Evolutionary conservation across 2,888 invertebrate genomes (phyloP).

Genomic region (Idaea aversata): DNA sequence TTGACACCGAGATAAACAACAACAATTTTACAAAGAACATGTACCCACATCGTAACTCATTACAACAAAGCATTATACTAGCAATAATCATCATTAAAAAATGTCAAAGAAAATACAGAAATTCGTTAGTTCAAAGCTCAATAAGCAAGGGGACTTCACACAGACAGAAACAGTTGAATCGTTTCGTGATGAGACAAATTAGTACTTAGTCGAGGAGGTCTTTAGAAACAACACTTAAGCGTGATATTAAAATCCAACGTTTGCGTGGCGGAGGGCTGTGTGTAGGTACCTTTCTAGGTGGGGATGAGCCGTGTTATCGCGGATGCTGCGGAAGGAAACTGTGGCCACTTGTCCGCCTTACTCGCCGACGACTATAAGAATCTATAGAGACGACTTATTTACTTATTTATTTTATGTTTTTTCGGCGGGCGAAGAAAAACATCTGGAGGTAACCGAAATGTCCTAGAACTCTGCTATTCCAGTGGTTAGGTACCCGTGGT

Average conservation of each 20-base stretch:
- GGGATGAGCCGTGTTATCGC: conserved; percentile 59
- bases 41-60: not conserved
- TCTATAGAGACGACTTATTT: conserved; percentile 33
- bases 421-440: too few species aligned
- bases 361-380: conserved; percentile 19
- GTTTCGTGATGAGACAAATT: conserved; percentile 70
- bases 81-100: not conserved
- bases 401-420: not conserved
- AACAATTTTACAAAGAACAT: too few species aligned
- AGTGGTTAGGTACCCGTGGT: too few species aligned
- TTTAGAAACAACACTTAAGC: conserved; percentile 75
- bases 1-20: too few species aligned
- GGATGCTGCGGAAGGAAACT: conserved; percentile 62
- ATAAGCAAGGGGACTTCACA: conserved; percentile 7
- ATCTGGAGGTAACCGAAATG: too few species aligned
- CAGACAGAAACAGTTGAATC: conserved; percentile 49
- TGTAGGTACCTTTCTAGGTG: conserved; percentile 27
- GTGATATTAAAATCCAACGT: conserved; percentile 77
- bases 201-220: conserved; percentile 69
- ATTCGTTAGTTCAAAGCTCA: conserved; percentile 6
- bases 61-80: not conserved
- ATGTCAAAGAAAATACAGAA: not conserved
- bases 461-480: too few species aligned
- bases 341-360: conserved; percentile 61
- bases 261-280: conserved; percentile 37